Evolutionary conservation across 2,888 invertebrate genomes (phyloP).

Genomic region (Thalpophila matura): DNA sequence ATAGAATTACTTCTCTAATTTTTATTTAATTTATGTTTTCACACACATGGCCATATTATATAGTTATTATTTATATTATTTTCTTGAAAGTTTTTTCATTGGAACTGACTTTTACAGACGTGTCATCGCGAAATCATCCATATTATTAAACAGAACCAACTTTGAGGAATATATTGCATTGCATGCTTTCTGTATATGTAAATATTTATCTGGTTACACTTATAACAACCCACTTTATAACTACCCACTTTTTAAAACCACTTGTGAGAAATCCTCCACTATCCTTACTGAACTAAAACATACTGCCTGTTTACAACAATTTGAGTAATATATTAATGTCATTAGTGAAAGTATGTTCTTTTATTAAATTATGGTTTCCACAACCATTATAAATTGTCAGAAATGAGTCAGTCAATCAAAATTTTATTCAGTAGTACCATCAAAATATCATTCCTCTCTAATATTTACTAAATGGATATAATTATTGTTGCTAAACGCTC

Average conservation of each 20-base stretch:
- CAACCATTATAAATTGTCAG: neutral
- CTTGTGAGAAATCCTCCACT: slow-evolving; percentile 1
- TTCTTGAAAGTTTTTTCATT: neutral
- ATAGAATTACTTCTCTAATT: slow-evolving; percentile 9
- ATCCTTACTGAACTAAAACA: neutral
- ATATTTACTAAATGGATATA: slow-evolving; percentile 10
- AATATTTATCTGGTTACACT: slow-evolving; percentile 50
- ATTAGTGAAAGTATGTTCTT: neutral
- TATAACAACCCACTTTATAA: slow-evolving; percentile 14
- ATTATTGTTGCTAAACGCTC: slow-evolving; percentile 65
- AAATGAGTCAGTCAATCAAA: neutral
- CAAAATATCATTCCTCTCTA: slow-evolving; percentile 11
- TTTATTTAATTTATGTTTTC: slow-evolving; percentile 52
- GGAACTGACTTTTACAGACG: neutral
- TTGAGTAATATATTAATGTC: too few species aligned
- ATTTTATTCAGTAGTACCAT: slow-evolving; percentile 11
- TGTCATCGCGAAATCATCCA: slow-evolving; percentile 4
- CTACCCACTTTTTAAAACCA: too few species aligned
- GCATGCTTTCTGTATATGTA: slow-evolving; percentile 72
- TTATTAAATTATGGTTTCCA: neutral
- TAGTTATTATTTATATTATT: slow-evolving; percentile 55
- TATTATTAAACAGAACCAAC: slow-evolving; percentile 73
- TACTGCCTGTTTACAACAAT: neutral
- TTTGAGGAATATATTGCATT: slow-evolving; percentile 81
- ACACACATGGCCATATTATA: slow-evolving; percentile 71